A percentile compares a stretch with the other conserved stretches of the same genome.
Evolutionary conservation across 1,140 invertebrate genomes (phyloP).

Genomic region (Penaeus vannamei): DNA sequence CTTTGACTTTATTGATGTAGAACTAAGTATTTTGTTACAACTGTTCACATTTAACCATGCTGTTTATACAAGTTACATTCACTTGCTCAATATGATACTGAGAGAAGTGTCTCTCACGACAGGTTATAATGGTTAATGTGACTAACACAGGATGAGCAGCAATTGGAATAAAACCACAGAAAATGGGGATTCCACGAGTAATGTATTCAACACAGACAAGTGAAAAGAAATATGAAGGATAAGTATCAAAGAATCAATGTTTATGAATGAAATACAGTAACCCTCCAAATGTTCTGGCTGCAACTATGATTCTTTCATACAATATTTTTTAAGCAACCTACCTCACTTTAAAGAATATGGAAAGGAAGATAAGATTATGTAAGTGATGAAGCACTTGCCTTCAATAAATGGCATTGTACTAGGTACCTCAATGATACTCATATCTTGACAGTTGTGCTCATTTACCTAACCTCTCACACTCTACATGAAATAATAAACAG

Average conservation of each 20-base stretch:
- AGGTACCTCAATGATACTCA: conserved; percentile 19
- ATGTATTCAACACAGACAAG: conserved; percentile 41
- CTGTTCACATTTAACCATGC: conserved; percentile 64
- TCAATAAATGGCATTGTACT: not conserved
- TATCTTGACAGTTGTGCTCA: conserved; percentile 48
- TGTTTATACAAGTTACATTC: conserved; percentile 49
- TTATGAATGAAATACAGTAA: conserved; percentile 13
- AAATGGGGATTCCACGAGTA: conserved; percentile 3
- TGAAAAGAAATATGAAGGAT: conserved; percentile 19
- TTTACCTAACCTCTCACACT: conserved; percentile 37
- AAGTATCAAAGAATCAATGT: conserved; percentile 16
- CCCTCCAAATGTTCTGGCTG: conserved; percentile 35
- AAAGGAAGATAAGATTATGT: no score
- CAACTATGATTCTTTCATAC: not conserved
- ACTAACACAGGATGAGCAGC: conserved; percentile 51
- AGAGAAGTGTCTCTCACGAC: conserved; percentile 35
- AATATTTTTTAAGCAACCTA: no score
- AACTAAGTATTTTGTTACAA: conserved; percentile 63
- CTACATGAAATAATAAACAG: conserved; percentile 41
- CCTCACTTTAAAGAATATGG: no score
- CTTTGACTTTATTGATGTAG: conserved; percentile 58
- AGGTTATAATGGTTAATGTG: conserved; percentile 41
- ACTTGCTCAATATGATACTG: conserved; percentile 52
- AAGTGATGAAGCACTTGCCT: no score
- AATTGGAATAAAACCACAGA: conserved; percentile 43